Evolutionary conservation across 2,888 invertebrate genomes (phyloP).

Genomic region (Fragum sueziense): DNA sequence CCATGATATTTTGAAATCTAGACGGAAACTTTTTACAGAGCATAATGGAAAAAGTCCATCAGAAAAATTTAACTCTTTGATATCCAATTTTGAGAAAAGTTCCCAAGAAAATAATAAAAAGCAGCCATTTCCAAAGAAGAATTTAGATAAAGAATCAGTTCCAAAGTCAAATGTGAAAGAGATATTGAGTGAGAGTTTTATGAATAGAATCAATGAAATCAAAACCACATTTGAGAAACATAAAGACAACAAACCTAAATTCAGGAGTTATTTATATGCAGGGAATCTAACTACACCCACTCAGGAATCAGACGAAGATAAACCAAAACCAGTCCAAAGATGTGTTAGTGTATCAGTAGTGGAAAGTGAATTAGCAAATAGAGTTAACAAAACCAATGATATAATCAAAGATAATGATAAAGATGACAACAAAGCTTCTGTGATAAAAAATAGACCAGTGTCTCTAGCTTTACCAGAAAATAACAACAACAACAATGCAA

Average conservation of each 20-base stretch:
- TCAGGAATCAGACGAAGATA: slow-evolving; percentile 17
- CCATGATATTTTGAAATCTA: neutral
- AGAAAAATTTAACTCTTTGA: neutral
- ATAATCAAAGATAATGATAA: neutral
- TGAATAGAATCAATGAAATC: slow-evolving; percentile 18
- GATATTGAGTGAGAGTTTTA: slow-evolving; percentile 22
- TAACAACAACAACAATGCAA: neutral
- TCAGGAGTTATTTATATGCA: slow-evolving; percentile 48
- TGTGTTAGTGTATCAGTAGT: slow-evolving; percentile 30
- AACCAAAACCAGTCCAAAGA: neutral
- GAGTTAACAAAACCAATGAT: neutral
- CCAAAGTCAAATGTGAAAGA: slow-evolving; percentile 11
- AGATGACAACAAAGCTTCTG: slow-evolving; percentile 4
- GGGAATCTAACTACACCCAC: slow-evolving; percentile 39
- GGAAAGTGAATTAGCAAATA: slow-evolving; percentile 17
- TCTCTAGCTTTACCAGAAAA: neutral
- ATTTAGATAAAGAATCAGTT: neutral
- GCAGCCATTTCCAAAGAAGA: neutral
- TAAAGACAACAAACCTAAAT: slow-evolving; percentile 34
- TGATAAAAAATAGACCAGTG: slow-evolving; percentile 18
- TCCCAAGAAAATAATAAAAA: neutral
- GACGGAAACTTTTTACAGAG: neutral
- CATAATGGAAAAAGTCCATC: neutral
- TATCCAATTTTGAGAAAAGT: slow-evolving; percentile 11
- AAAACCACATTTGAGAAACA: slow-evolving; percentile 37